phyloP scores from a whole-genome alignment of 64 coral and sea anemone species.

The Stylophora pistillata region DNA sequence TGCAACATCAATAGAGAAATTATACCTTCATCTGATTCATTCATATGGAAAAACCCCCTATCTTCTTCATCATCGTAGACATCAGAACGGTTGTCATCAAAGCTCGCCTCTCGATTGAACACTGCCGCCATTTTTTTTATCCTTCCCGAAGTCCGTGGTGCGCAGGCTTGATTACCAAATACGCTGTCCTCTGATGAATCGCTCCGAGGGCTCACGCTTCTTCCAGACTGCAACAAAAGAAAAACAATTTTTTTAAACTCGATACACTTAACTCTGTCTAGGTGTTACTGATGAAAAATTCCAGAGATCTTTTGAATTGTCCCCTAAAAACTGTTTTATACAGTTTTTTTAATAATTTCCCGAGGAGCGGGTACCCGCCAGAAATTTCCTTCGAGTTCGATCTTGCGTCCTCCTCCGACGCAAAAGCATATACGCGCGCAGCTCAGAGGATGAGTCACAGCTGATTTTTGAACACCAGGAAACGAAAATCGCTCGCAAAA shows the following conservation, averaged over 20 bases:
- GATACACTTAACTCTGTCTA: neutral
- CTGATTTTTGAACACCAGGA: constrained; percentile 5
- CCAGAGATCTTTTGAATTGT: neutral
- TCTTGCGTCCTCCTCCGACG: constrained; percentile 9
- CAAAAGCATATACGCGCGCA: neutral
- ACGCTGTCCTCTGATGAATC: constrained; percentile 86
- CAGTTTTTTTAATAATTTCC: constrained; percentile 10
- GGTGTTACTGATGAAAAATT: neutral
- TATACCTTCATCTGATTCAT: constrained; percentile 99
- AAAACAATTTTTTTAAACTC: constrained; percentile 23
- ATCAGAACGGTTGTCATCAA: constrained; percentile 94
- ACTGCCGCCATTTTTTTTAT: constrained; percentile 93
- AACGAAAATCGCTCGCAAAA: neutral
- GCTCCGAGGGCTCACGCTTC: constrained; percentile 83
- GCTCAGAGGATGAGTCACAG: constrained; percentile 5
- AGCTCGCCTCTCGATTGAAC: constrained; percentile 89
- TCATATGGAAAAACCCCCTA: constrained; percentile 92
- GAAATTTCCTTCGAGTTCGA: neutral
- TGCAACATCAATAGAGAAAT: neutral
- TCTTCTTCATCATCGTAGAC: constrained; percentile 93
- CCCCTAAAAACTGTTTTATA: neutral
- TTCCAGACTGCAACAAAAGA: constrained; percentile 70
- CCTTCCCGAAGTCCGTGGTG: constrained; percentile 43
- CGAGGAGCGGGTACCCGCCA: constrained; percentile 25
- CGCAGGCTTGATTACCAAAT: constrained; percentile 69